A percentile compares a stretch with the other conserved stretches of the same genome.
Evolutionary conservation across 2,888 invertebrate species (phyloP).

Genomic region (Philereme vetulata): DNA sequence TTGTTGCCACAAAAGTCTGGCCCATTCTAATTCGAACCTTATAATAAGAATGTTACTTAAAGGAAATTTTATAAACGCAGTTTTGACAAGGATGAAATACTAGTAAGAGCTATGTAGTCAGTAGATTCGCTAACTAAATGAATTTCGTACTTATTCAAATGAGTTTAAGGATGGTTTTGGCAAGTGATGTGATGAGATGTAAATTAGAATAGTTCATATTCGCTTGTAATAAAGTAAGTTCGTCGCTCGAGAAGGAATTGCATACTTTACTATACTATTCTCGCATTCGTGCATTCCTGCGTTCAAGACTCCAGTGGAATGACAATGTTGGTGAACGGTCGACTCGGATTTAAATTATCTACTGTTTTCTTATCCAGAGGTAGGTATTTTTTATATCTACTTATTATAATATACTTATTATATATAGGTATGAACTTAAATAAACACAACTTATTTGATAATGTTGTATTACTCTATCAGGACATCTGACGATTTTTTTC

Average conservation of each 20-base stretch:
- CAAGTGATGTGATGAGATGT: constrained; percentile 35
- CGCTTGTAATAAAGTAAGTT: constrained; percentile 41
- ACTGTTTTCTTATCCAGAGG: neutral
- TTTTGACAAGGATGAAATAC: no score
- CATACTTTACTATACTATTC: constrained; percentile 45
- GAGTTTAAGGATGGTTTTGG: constrained; percentile 18
- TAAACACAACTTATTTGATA: no score
- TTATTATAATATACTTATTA: no score
- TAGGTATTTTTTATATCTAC: no score
- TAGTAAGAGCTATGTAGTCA: neutral
- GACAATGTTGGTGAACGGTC: constrained; percentile 33
- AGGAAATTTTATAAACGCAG: neutral
- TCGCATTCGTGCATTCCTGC: constrained; percentile 32
- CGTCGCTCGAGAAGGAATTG: constrained; percentile 42
- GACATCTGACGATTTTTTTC: no score
- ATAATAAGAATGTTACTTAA: neutral
- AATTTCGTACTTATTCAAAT: constrained; percentile 18
- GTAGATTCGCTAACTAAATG: constrained; percentile 2
- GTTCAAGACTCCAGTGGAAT: constrained; percentile 35
- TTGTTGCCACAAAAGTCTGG: neutral
- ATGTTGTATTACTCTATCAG: no score
- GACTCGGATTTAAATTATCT: constrained; percentile 2
- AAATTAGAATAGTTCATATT: constrained; percentile 65
- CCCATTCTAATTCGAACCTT: constrained; percentile 15
- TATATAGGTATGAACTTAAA: no score